These are phyloP conservation scores for Paraescarpia echinospica DNA, from an alignment of 1,140 invertebrate species.

Conservation along the genomic window DNA sequence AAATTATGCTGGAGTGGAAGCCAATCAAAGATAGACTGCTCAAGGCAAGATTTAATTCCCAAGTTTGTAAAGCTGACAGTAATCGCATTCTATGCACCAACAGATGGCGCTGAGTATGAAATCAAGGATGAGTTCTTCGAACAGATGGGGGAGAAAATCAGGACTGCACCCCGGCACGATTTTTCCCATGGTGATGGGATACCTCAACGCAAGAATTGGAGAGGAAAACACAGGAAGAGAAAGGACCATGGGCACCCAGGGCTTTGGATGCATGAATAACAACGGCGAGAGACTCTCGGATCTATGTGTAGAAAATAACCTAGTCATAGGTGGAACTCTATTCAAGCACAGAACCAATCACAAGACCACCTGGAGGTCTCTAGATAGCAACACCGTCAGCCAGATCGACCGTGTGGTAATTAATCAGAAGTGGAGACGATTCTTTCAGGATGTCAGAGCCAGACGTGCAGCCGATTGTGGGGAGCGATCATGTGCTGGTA, in stretches of 20 bases:
- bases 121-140: too few relatives aligned
- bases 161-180: neutral
- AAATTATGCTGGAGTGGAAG: too few relatives aligned
- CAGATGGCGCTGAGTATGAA: too few relatives aligned
- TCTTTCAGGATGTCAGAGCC: neutral
- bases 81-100: too few relatives aligned
- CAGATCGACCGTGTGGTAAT: conserved; percentile 12
- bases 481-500: conserved; percentile 12
- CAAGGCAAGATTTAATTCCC: too few relatives aligned
- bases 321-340: neutral
- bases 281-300: neutral
- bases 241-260: conserved; percentile 20
- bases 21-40: too few relatives aligned
- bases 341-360: conserved; percentile 18
- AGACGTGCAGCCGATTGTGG: conserved; percentile 14
- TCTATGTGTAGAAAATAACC: conserved; percentile 16
- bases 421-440: conserved; percentile 14
- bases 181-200: neutral
- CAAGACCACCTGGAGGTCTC: neutral
- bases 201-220: conserved; percentile 9
- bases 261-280: conserved; percentile 21
- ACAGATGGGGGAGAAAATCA: too few relatives aligned
- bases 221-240: conserved; percentile 9
- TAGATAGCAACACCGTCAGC: neutral
- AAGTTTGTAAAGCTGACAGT: too few relatives aligned